These are phyloP conservation scores for Saturnia pavonia DNA, from an alignment of 2,888 invertebrate genomes.

Conservation along the genomic window DNA sequence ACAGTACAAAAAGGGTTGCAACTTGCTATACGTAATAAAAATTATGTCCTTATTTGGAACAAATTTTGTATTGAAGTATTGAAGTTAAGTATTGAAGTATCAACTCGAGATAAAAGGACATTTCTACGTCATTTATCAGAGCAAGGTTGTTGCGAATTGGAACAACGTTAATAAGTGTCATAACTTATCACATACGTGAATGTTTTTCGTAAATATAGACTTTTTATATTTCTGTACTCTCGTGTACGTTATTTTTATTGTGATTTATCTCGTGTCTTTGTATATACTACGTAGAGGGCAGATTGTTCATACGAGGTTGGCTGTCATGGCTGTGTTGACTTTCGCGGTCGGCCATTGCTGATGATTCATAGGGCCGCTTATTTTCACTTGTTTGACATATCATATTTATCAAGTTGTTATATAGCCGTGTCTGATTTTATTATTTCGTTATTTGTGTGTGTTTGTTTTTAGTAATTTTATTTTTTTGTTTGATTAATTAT, in stretches of 20 bases:
- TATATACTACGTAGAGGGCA: neutral
- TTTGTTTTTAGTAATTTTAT: neutral
- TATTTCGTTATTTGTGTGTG: neutral
- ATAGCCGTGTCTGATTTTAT: neutral
- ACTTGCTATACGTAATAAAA: neutral
- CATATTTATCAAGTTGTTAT: neutral
- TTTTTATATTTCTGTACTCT: neutral
- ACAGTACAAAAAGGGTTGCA: neutral
- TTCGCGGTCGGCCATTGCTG: neutral
- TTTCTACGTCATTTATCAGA: neutral
- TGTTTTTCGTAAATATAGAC: neutral
- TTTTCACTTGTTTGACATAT: slow-evolving; percentile 13
- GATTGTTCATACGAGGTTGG: neutral
- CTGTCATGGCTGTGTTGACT: neutral
- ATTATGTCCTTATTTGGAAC: neutral
- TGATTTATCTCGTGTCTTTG: neutral
- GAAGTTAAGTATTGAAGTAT: neutral
- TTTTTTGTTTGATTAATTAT: neutral
- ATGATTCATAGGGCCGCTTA: neutral
- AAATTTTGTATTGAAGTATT: neutral
- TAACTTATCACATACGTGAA: neutral
- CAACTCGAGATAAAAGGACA: neutral
- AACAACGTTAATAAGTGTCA: neutral
- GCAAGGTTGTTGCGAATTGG: neutral
- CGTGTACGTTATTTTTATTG: neutral